Percentiles rank a stretch among this genome's conserved stretches.
Conservation (phyloP, 92 coral and sea anemone species). For the Parazoanthus atlanticus region DNA sequence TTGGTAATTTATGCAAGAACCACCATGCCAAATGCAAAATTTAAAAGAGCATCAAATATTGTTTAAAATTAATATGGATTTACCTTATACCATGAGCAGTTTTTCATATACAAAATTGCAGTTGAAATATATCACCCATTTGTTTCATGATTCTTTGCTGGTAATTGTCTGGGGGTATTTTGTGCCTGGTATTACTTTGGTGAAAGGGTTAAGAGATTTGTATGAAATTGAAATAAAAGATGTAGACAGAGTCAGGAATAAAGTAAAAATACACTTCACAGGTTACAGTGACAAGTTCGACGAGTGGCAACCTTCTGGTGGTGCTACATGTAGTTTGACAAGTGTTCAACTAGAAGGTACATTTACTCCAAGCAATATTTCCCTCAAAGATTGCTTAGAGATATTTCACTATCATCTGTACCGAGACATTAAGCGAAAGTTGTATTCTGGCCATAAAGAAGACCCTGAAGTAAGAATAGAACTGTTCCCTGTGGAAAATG, state of each 20-base stretch:
- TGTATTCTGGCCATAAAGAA: conserved; percentile 48
- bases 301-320: conserved; percentile 55
- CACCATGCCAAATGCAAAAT: background rate
- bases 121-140: too few species aligned
- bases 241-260: conserved; percentile 49
- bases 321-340: conserved; percentile 11
- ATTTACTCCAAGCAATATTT: background rate
- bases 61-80: too few species aligned
- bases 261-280: conserved; percentile 57
- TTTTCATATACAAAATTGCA: too few species aligned
- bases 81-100: too few species aligned
- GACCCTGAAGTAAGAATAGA: conserved; percentile 59
- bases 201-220: conserved; percentile 15
- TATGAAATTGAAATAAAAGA: conserved; percentile 56
- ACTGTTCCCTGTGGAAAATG: conserved; percentile 44
- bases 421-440: conserved; percentile 42
- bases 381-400: conserved; percentile 42
- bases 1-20: too few species aligned
- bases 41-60: background rate
- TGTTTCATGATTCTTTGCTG: too few species aligned
- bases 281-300: conserved; percentile 50
- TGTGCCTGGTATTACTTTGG: too few species aligned
- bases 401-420: conserved; percentile 47
- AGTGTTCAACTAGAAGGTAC: background rate
- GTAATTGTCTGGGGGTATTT: too few species aligned